phyloP scores from a whole-genome alignment of 37 sponge, comb jelly and placozoan species.

The Haliclona indistincta region DNA sequence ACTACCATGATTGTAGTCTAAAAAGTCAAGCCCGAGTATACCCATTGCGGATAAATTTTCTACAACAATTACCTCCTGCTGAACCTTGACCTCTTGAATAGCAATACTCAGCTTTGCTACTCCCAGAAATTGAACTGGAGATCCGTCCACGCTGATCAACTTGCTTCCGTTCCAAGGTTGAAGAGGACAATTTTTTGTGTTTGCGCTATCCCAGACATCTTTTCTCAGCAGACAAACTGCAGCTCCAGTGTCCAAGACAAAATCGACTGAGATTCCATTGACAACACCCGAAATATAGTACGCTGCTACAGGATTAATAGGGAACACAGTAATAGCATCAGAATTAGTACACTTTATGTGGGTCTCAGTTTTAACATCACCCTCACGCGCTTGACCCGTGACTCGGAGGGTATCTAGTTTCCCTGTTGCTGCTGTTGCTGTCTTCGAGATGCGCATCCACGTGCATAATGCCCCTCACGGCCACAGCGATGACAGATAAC shows the following conservation, averaged over 20 bases:
- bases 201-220: neutral
- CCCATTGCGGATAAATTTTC: neutral
- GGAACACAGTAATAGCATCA: neutral
- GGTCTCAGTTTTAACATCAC: neutral
- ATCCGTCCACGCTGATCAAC: neutral
- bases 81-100: neutral
- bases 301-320: neutral
- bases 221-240: constrained; percentile 4
- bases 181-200: no score
- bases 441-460: neutral
- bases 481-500: no score
- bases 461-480: neutral
- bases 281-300: neutral
- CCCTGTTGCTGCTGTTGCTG: neutral
- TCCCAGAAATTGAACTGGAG: neutral
- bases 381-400: neutral
- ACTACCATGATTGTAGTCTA: neutral
- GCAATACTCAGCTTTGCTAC: neutral
- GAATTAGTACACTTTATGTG: neutral
- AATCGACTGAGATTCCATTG: neutral
- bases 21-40: constrained; percentile 8
- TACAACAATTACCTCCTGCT: neutral
- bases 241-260: constrained; percentile 2
- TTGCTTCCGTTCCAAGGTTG: constrained; percentile 7
- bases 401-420: constrained; percentile 3